phyloP scores from a whole-genome alignment of 2,113 vertebrate species.

The Ochotona princeps region DNA sequence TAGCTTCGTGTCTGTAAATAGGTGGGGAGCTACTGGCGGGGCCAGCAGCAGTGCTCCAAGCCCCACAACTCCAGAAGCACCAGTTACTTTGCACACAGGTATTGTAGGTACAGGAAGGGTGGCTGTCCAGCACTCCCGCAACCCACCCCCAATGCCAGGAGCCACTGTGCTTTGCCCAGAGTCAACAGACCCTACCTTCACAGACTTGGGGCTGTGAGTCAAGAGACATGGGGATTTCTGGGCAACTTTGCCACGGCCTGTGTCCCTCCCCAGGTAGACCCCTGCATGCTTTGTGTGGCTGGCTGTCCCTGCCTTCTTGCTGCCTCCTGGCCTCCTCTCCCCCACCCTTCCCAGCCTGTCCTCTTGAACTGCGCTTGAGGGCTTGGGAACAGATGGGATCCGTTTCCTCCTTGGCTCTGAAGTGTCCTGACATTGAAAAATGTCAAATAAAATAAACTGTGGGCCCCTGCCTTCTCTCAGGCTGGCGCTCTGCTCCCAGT shows the following conservation, averaged over 20 bases:
- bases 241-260: background rate
- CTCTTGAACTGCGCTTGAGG: constrained; percentile 65
- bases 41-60: too few species aligned
- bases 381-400: constrained; percentile 72
- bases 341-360: background rate
- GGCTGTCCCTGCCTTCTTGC: background rate
- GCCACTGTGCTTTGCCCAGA: background rate
- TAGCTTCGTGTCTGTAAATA: background rate
- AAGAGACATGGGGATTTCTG: background rate
- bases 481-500: constrained; percentile 35
- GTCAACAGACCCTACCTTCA: background rate
- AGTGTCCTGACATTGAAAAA: constrained; percentile 75
- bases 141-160: background rate
- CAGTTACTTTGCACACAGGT: fast-evolving
- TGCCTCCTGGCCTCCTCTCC: background rate
- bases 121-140: background rate
- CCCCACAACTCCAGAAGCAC: background rate
- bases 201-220: background rate
- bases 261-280: background rate
- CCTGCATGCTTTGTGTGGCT: background rate
- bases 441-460: constrained; percentile 76
- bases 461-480: background rate
- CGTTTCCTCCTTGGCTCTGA: constrained; percentile 77
- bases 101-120: background rate
- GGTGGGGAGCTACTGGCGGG: background rate